Base-by-base conservation (phyloP, 2,113 vertebrate genomes). In the Archocentrus centrarchus region DNA sequence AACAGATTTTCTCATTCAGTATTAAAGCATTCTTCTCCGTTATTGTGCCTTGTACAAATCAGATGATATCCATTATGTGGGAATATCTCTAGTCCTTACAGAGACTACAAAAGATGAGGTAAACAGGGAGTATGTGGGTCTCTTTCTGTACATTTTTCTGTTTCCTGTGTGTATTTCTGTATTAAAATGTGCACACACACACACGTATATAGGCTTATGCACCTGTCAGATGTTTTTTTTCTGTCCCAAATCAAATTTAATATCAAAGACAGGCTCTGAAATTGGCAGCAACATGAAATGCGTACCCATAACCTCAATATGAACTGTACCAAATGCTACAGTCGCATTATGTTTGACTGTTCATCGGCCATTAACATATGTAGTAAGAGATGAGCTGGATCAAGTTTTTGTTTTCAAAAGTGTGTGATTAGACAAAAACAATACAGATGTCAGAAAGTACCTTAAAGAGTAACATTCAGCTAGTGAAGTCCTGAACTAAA, bases 1-100 rank as follows among this genome's bases (percentile, higher is more conserved):
- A 86, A 79, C 75, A 81, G 61, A 83, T 89, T 84, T 77, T 64
- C 91, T 92, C 88, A 85, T 89, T 75, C 60, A 77, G 60, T 90
- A 89, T 88, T 87, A 58, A 88, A 87, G 39, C 81, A 75, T 86
- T 73, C 61, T 73, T 80, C 59, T 86, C 59, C 11, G 53, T 86
- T 83, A 91, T 84, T 86, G 80, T 85, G 82, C 24, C 14, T 79
- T 85, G 59, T 27, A 85, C 59, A 83, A 88, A 90, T 87, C 58
- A 15, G 44, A 85, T 73, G 62, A 57, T 68, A 85, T 83, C 59
- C 62, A 39, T 80, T 70, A 86, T 68, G 37, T 35, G 57, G 53
- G 80, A 79, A 62, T 77, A 58, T 77, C 57, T 79, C 20, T 27
- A 30, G 57, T 75, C 75, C 30, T 81, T 59, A 44, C 6, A 50